Evolutionary conservation across 2,888 invertebrate genomes (phyloP).

Genomic region (Drosophila atroscutellata): DNA sequence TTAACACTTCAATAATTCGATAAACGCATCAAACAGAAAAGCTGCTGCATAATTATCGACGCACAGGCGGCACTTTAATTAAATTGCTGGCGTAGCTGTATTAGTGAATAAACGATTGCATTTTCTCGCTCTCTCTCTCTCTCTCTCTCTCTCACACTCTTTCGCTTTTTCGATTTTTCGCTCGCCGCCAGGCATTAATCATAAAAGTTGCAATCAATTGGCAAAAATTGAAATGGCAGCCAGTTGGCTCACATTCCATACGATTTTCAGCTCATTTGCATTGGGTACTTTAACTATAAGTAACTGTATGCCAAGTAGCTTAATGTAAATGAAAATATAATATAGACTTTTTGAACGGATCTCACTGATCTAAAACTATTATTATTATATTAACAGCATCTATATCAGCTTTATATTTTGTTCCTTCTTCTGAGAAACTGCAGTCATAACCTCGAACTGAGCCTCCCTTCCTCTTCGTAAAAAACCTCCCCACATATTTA

Average conservation of each 20-base stretch:
- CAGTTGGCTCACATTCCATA: slow-evolving; percentile 43
- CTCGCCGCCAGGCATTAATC: slow-evolving; percentile 46
- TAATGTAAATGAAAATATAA: background rate
- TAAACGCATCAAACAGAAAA: slow-evolving; percentile 77
- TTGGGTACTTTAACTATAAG: slow-evolving; percentile 20
- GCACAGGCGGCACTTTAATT: slow-evolving; percentile 58
- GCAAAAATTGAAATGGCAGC: slow-evolving; percentile 52
- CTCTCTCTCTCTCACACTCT: background rate
- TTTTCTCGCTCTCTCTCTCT: background rate
- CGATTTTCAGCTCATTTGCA: slow-evolving; percentile 11
- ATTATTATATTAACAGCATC: background rate
- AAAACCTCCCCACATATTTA: background rate
- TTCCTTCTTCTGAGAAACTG: background rate
- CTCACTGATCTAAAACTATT: background rate
- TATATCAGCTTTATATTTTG: background rate
- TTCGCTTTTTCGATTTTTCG: background rate
- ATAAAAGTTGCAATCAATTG: slow-evolving; percentile 77
- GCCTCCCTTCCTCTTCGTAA: background rate
- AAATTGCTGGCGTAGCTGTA: slow-evolving; percentile 45
- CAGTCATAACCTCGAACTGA: background rate
- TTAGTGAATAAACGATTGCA: slow-evolving; percentile 36
- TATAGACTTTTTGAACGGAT: background rate
- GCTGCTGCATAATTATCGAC: slow-evolving; percentile 76
- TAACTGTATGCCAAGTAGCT: background rate
- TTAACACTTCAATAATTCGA: slow-evolving; percentile 80